Conservation (phyloP, 2,888 invertebrate species). For the Temnothorax unifasciatus region DNA sequence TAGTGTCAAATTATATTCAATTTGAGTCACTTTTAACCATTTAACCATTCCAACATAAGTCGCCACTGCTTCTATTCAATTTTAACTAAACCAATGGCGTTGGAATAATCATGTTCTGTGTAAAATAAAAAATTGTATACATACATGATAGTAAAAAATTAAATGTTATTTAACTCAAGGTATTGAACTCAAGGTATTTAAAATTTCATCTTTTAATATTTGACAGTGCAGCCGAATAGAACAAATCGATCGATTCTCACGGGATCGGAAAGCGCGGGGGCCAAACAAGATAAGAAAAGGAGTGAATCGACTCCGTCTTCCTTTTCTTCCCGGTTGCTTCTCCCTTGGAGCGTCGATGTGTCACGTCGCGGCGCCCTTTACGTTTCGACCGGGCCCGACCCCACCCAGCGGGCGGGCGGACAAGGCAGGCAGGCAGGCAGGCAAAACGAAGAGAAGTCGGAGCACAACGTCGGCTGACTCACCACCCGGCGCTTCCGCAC, state of each 20-base stretch:
- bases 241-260: not conserved
- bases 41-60: no score
- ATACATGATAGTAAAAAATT: no score
- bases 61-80: no score
- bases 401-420: slow-evolving; percentile 20
- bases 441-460: slow-evolving; percentile 23
- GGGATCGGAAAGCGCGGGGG: not conserved
- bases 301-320: not conserved
- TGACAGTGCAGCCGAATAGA: not conserved
- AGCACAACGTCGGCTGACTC: slow-evolving; percentile 41
- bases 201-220: no score
- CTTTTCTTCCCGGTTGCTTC: slow-evolving; percentile 2
- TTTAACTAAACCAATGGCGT: no score
- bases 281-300: not conserved
- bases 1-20: no score
- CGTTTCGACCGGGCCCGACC: slow-evolving; percentile 28
- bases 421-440: not conserved
- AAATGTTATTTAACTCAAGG: no score
- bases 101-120: no score
- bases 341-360: not conserved
- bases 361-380: slow-evolving; percentile 29
- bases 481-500: slow-evolving; percentile 45
- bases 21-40: no score
- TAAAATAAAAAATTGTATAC: no score
- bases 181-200: no score